Base-by-base conservation (phyloP, 2,888 invertebrate species). In the Mythimna lalbum region DNA sequence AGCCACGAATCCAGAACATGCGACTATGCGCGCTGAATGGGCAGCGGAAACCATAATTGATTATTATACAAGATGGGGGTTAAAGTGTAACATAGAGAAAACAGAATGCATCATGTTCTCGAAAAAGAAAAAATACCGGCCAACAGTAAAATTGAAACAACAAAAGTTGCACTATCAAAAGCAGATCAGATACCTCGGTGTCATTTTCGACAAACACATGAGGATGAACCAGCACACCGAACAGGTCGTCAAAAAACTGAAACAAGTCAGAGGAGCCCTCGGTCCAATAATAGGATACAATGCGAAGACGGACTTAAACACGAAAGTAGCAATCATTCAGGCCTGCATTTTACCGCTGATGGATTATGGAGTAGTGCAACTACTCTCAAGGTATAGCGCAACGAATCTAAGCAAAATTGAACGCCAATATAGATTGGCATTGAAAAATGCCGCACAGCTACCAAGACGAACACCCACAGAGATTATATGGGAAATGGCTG, bases 361-460 rank as follows among this genome's bases (percentile, higher is more conserved):
- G 31, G 75, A 77, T 27, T 76, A 82, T 12, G 74, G 76, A 61
- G 47, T 64, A 23, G 74, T 77, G 23, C 69, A 77, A 61, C 73
- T 77, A 33, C 65, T 81, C 19, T 63, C 74, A 33, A 63, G 73
- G 23, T 69, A 65, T n/a, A 81, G 81, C 49, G 63, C 66, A 62
- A 64, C 65, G 1, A 73, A 74, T 36, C 36, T 60, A 3, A 60
- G 21, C 17, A 60, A 39, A 39, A 39, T 39, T 39, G 3, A 12
- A 14, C 39, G 39, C 12, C 39, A 39, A 39, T 36, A 36, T 12
- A 39, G 39, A 14, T 39, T 39, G 12, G 39, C 39, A 39, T 4
- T 39, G 39, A 39, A 39, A 60, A 67, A 67, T 21, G 67, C 43
- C 52, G 43, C 67, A 39, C 43, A 52, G 43, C 2, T 60, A 21